These are phyloP conservation scores for Atta texana DNA, from an alignment of 1,140 invertebrate genomes.

Conservation along the genomic window DNA sequence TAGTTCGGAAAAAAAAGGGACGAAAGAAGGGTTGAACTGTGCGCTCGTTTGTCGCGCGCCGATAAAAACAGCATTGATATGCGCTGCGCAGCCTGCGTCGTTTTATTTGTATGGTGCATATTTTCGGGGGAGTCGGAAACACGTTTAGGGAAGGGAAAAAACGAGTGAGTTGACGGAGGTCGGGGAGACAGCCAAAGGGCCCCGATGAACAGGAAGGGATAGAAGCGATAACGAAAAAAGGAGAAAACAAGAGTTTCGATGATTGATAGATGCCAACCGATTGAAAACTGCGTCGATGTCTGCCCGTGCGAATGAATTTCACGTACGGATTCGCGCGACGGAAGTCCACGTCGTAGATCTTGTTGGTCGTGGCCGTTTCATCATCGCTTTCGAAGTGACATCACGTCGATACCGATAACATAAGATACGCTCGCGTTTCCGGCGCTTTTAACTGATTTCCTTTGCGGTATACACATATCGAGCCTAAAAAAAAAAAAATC, in stretches of 20 bases:
- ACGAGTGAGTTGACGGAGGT: slow-evolving; percentile 38
- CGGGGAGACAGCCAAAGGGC: slow-evolving; percentile 17
- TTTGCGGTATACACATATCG: background rate
- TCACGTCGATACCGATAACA: slow-evolving; percentile 45
- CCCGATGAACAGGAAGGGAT: slow-evolving; percentile 26
- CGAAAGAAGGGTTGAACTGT: slow-evolving; percentile 52
- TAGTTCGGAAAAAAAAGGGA: slow-evolving; percentile 49
- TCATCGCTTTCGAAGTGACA: slow-evolving; percentile 39
- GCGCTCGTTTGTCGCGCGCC: slow-evolving; percentile 61
- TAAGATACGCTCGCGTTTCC: slow-evolving; percentile 40
- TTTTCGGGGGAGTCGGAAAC: slow-evolving; percentile 66
- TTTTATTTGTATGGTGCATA: slow-evolving; percentile 68
- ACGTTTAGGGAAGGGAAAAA: slow-evolving; percentile 27
- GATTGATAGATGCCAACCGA: slow-evolving; percentile 78
- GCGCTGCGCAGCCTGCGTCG: slow-evolving; percentile 19
- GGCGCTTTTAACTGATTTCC: background rate
- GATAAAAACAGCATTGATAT: slow-evolving; percentile 65
- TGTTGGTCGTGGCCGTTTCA: slow-evolving; percentile 52
- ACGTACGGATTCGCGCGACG: slow-evolving; percentile 69
- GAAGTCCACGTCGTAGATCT: slow-evolving; percentile 63
- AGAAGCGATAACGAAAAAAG: slow-evolving; percentile 43
- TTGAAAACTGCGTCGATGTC: slow-evolving; percentile 73
- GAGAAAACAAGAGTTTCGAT: slow-evolving; percentile 66
- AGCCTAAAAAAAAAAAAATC: too few relatives aligned
- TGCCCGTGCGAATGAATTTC: slow-evolving; percentile 72